Conservation (phyloP, 2,113 vertebrate genomes). For the Motacilla tschutschensis region DNA sequence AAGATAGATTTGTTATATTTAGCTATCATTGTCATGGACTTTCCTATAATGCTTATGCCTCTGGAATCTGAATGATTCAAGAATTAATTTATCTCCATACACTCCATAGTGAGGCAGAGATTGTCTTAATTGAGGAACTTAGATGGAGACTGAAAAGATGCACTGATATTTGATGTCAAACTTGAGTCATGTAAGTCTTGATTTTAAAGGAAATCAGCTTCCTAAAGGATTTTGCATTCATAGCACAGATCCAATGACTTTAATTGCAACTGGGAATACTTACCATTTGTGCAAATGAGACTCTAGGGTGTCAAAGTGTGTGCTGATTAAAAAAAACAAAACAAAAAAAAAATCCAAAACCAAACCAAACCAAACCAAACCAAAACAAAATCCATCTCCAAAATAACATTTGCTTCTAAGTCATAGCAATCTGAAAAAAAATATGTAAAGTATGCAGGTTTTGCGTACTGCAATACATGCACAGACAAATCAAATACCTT, state of each 20-base stretch:
- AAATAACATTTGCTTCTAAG: not conserved
- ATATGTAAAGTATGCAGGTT: not conserved
- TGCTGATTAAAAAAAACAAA: rapidly evolving
- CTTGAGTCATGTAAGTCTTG: not conserved
- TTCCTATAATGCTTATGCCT: not conserved
- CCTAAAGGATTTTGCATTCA: not conserved
- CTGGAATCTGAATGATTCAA: not conserved
- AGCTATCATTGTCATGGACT: not conserved
- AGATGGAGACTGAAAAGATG: not conserved
- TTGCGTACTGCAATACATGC: not conserved
- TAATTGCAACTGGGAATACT: not conserved
- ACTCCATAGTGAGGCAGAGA: not conserved
- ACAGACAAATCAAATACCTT: not conserved
- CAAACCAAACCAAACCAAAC: not conserved
- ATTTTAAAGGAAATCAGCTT: not conserved
- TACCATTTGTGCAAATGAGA: not conserved
- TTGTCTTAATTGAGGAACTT: not conserved
- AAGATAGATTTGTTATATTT: not conserved
- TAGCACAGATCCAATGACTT: not conserved
- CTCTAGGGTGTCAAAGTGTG: not conserved
- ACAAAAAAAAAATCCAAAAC: too few relatives aligned
- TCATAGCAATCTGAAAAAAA: not conserved
- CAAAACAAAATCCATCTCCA: not conserved
- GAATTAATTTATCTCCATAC: not conserved
- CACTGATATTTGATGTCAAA: not conserved